Evolutionary conservation across 2,113 vertebrate genomes (phyloP).

Genomic region (Arvicanthis niloticus): DNA sequence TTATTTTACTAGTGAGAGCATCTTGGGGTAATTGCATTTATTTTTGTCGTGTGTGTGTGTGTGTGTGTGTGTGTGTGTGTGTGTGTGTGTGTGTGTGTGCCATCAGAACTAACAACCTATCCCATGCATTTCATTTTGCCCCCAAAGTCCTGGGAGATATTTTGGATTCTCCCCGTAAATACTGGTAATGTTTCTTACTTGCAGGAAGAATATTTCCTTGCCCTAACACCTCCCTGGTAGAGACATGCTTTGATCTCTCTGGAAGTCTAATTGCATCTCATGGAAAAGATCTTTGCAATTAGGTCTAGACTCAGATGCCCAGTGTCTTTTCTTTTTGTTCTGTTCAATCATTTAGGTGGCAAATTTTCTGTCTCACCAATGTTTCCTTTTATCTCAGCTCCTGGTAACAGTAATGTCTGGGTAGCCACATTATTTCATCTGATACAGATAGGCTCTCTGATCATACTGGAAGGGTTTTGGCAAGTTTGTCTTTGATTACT

Average conservation of each 20-base stretch:
- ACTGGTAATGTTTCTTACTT: conserved; percentile 78
- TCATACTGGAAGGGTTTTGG: conserved; percentile 68
- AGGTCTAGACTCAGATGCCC: conserved; percentile 70
- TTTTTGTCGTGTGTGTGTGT: conserved; percentile 70
- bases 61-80: not conserved
- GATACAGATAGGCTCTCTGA: conserved; percentile 64
- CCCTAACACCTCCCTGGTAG: conserved; percentile 69
- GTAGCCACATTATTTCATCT: conserved; percentile 65
- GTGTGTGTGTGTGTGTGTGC: not conserved
- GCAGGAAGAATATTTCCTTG: conserved; percentile 63
- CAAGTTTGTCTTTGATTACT: conserved; percentile 72
- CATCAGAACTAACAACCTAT: conserved; percentile 52
- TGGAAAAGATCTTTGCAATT: conserved; percentile 83
- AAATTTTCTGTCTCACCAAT: conserved; percentile 75
- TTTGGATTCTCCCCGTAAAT: conserved; percentile 61
- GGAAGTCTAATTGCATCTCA: conserved; percentile 86
- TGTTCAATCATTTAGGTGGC: conserved; percentile 77
- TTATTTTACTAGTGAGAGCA: conserved; percentile 75
- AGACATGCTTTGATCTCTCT: conserved; percentile 85
- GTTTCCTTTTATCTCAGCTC: conserved; percentile 69
- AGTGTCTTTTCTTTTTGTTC: conserved; percentile 82
- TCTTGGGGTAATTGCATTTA: conserved; percentile 73
- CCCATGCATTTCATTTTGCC: conserved; percentile 42
- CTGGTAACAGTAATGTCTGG: conserved; percentile 75
- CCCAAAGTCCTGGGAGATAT: conserved; percentile 49